A percentile compares a stretch with the other conserved stretches of the same genome.
These are phyloP conservation scores for Zosterops pallidus DNA, from an alignment of 2,113 vertebrate species.

Conservation along the genomic window DNA sequence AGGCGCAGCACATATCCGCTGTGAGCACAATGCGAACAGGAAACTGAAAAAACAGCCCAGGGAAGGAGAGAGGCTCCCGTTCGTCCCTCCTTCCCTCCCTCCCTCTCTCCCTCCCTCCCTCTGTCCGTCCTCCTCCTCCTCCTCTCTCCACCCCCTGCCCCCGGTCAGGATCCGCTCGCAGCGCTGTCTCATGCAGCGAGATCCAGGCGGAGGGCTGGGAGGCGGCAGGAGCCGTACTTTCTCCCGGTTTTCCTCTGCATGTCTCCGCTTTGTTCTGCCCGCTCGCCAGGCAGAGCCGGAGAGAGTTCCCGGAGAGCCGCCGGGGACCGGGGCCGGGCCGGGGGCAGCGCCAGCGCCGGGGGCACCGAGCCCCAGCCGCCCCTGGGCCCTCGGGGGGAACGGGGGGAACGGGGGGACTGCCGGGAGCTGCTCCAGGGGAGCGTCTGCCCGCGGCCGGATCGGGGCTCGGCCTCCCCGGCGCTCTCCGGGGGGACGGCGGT, in stretches of 20 bases:
- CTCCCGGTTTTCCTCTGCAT: not conserved
- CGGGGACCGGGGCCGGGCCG: no score
- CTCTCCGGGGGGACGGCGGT: not conserved
- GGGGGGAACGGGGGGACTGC: not conserved
- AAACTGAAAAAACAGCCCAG: conserved; percentile 63
- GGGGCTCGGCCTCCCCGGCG: not conserved
- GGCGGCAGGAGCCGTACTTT: not conserved
- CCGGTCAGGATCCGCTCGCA: conserved; percentile 20
- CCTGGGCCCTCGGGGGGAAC: not conserved
- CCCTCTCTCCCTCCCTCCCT: not conserved
- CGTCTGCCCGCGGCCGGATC: not conserved
- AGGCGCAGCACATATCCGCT: conserved; percentile 73
- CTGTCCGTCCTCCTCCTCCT: not conserved
- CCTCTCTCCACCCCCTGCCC: conserved; percentile 38
- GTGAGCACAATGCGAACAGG: conserved; percentile 69
- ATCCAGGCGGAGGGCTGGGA: not conserved
- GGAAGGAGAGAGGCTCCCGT: conserved; percentile 41
- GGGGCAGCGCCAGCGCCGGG: not conserved
- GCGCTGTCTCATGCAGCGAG: not conserved
- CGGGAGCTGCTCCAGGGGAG: not conserved
- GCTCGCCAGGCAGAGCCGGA: not conserved
- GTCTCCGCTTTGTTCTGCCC: conserved; percentile 15
- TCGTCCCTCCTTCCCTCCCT: conserved; percentile 47
- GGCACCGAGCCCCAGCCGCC: not conserved
- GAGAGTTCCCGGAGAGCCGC: not conserved